phyloP scores from a whole-genome alignment of 2,113 vertebrate genomes.

The Indri indri region DNA sequence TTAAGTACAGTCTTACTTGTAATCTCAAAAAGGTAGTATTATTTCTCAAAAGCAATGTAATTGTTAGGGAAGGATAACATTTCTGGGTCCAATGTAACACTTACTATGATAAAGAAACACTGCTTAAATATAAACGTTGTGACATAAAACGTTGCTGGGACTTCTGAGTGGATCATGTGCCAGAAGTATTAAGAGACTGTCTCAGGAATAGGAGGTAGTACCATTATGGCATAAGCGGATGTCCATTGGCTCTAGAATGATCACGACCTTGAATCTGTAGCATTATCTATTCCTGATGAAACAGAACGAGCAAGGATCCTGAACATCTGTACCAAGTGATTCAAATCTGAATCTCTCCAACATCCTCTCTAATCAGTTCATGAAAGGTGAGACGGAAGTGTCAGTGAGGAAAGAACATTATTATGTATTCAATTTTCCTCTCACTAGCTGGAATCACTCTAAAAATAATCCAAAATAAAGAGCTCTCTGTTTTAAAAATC shows the following conservation, averaged over 20 bases:
- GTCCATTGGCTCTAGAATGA: not conserved
- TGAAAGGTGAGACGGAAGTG: not conserved
- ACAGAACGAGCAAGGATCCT: not conserved
- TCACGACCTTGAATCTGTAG: not conserved
- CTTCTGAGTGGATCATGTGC: accelerated
- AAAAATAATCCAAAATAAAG: not conserved
- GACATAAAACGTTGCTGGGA: not conserved
- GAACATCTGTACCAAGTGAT: not conserved
- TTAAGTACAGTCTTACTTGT: not conserved
- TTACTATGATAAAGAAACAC: not conserved
- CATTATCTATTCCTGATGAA: not conserved
- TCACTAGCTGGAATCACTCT: not conserved
- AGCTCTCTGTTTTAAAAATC: not conserved
- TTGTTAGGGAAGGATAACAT: not conserved
- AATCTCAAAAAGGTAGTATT: not conserved
- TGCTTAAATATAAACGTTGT: not conserved
- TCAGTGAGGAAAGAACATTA: not conserved
- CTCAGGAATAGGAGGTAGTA: not conserved
- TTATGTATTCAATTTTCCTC: not conserved
- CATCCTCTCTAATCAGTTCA: not conserved
- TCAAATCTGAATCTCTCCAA: not conserved
- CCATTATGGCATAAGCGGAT: not conserved
- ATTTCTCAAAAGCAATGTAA: not conserved
- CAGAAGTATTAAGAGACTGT: not conserved
- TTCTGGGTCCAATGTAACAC: not conserved